Evolutionary conservation across 1,140 invertebrate genomes (phyloP).

Genomic region (Caerostris extrusa): DNA sequence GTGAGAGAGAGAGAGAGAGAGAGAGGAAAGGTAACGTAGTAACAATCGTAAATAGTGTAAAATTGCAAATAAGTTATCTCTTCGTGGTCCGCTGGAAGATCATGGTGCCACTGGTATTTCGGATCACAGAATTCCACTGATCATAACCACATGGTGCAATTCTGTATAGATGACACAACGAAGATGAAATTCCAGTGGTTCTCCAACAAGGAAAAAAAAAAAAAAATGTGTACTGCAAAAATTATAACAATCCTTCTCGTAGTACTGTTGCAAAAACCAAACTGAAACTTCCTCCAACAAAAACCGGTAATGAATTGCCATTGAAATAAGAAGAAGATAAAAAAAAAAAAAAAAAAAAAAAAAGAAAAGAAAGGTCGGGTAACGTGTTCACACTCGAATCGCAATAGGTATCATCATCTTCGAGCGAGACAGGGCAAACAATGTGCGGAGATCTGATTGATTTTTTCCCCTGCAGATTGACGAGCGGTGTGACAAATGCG

Average conservation of each 20-base stretch:
- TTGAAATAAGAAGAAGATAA: not conserved
- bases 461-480: not conserved
- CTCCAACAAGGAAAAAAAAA: not conserved
- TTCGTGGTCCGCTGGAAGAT: no score
- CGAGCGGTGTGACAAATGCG: not conserved
- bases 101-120: no score
- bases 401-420: slow-evolving; percentile 13
- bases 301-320: not conserved
- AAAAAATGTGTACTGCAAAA: not conserved
- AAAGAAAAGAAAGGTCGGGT: not conserved
- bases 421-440: not conserved
- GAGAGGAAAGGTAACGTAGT: no score
- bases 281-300: not conserved
- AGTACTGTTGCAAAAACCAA: not conserved
- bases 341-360: not conserved
- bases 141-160: no score
- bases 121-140: no score
- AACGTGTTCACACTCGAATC: not conserved
- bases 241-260: not conserved
- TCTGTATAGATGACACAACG: not conserved
- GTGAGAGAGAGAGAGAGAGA: no score
- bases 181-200: not conserved
- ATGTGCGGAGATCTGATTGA: slow-evolving; percentile 4
- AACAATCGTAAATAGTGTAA: no score
- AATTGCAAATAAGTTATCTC: no score